phyloP scores from a whole-genome alignment of 92 coral and sea anemone genomes.

The Heteractis magnifica region DNA sequence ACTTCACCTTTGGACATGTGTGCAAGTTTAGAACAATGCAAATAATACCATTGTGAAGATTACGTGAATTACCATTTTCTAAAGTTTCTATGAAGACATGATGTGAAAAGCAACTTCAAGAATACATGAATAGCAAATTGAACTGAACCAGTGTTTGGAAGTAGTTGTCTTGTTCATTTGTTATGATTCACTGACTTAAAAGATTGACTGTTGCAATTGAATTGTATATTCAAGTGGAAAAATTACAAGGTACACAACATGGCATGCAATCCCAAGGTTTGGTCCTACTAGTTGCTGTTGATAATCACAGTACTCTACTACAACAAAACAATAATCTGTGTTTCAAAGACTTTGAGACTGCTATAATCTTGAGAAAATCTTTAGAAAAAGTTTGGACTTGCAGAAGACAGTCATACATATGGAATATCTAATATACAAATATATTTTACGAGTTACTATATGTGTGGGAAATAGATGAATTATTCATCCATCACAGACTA shows the following conservation, averaged over 20 bases:
- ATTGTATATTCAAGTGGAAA: not conserved
- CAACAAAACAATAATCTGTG: not conserved
- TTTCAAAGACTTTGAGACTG: not conserved
- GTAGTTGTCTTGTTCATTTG: too few species aligned
- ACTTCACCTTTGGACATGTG: too few species aligned
- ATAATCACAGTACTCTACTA: not conserved
- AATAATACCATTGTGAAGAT: too few species aligned
- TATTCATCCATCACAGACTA: not conserved
- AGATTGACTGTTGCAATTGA: too few species aligned
- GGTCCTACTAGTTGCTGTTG: not conserved
- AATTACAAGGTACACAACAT: not conserved
- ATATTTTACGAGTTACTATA: not conserved
- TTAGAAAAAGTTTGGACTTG: not conserved
- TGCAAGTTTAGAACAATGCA: too few species aligned
- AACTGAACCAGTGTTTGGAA: too few species aligned
- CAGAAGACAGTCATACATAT: not conserved
- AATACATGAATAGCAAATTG: too few species aligned
- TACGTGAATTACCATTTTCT: too few species aligned
- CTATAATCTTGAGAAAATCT: conserved; percentile 2
- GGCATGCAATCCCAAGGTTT: not conserved
- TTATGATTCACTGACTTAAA: too few species aligned
- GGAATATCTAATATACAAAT: not conserved
- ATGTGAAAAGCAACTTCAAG: too few species aligned
- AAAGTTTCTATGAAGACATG: too few species aligned
- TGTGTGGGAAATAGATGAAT: not conserved